Percentiles rank a stretch among this genome's conserved stretches.
Conservation (phyloP, 1,140 invertebrate genomes). For the Artemia franciscana region DNA sequence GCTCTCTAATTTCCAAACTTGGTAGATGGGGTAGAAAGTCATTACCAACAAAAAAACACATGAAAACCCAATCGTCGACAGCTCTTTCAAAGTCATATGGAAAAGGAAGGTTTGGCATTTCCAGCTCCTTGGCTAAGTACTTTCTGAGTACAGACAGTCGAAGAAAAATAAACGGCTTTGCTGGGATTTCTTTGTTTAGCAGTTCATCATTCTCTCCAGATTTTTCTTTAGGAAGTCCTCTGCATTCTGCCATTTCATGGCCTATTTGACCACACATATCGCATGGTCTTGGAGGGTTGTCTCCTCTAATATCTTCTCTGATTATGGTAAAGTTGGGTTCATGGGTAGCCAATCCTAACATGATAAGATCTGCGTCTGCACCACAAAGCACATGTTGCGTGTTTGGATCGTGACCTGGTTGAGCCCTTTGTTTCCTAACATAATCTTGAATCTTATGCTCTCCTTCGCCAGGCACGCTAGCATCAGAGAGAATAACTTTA, state of each 20-base stretch:
- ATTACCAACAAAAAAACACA: constrained; percentile 99
- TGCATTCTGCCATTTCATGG: constrained; percentile 89
- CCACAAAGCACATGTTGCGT: constrained; percentile 93
- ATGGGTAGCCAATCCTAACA: constrained; percentile 93
- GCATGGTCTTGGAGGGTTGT: constrained; percentile 84
- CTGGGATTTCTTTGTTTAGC: constrained; percentile 31
- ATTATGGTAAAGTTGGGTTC: constrained; percentile 97
- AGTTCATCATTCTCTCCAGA: constrained; percentile 25
- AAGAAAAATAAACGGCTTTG: constrained; percentile 69
- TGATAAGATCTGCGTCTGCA: constrained; percentile 95
- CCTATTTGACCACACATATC: constrained; percentile 85
- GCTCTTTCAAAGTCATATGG: constrained; percentile 66
- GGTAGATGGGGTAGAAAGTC: constrained; percentile 97
- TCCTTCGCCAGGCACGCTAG: constrained; percentile 93
- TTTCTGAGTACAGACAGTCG: constrained; percentile 76
- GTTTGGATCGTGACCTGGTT: constrained; percentile 90
- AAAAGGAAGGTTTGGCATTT: constrained; percentile 84
- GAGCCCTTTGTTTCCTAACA: constrained; percentile 79
- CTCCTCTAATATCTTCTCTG: constrained; percentile 94
- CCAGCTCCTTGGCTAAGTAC: constrained; percentile 73
- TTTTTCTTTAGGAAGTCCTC: constrained; percentile 32
- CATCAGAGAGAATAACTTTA: constrained; percentile 90
- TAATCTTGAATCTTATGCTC: constrained; percentile 99
- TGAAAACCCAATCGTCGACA: constrained; percentile 95
- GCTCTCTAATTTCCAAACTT: constrained; percentile 91